phyloP scores from a whole-genome alignment of 2,113 vertebrate species.

The Cynopterus brachyotis region DNA sequence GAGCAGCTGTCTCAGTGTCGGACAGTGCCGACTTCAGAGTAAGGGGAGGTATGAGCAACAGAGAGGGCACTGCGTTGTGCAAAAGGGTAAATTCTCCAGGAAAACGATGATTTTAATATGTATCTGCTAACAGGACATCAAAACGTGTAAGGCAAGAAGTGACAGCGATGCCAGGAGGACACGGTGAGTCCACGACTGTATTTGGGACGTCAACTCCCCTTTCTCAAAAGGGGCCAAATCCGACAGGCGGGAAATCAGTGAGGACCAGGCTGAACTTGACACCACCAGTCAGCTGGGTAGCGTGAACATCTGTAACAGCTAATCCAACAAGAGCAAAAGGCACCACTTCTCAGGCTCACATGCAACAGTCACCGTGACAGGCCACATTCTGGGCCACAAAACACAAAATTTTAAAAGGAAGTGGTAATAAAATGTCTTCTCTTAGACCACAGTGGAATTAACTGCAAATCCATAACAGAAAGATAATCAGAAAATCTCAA shows the following conservation, averaged over 20 bases:
- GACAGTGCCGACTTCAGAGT: not conserved
- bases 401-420: not conserved
- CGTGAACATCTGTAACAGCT: not conserved
- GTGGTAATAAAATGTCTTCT: not conserved
- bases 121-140: not conserved
- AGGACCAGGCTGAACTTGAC: not conserved
- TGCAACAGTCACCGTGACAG: not conserved
- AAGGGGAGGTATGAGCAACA: not conserved
- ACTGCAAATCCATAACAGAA: not conserved
- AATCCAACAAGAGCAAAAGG: not conserved
- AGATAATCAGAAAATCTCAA: not conserved
- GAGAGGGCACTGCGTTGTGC: too few relatives aligned
- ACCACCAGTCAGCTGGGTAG: not conserved
- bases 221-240: not conserved
- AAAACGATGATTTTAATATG: too few relatives aligned
- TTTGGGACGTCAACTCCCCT: not conserved
- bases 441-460: not conserved
- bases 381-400: not conserved
- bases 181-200: too few relatives aligned
- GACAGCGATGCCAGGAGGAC: too few relatives aligned
- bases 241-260: not conserved
- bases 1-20: not conserved
- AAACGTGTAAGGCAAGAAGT: not conserved
- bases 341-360: not conserved
- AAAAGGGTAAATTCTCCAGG: not conserved